Evolutionary conservation across 2,113 vertebrate genomes (phyloP), one percentile per base, ranked within the genome.

Genomic region (Ariopsis seemanni): DNA sequence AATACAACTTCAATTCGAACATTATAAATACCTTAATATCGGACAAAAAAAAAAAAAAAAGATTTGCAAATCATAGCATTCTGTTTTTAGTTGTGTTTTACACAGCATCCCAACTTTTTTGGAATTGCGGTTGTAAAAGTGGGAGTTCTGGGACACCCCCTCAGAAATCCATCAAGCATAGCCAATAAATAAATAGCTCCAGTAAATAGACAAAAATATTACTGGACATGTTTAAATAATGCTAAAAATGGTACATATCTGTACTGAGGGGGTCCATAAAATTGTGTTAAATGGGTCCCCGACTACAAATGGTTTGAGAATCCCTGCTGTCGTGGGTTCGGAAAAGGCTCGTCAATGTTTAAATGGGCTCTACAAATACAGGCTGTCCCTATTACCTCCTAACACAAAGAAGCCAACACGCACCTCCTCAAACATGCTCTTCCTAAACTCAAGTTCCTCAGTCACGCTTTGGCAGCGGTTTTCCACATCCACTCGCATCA

Each of bases 381-480:
- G 50, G 18, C 48, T 12, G 69, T 7, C 7, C 17, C 42, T 1
- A 48, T 74, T 74, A 53, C 48, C 48, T 7, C 52, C 50, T 17
- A 57, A 15, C 6, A 53, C 20, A 53, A 77, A 25, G 0, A 77
- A 57, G 27, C 4, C 1, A 22, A 72, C 20, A 57, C 85, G 52
- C 92, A 97, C 98, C 97, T 99, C 97, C 74, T 99, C 97, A 83
- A 98, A 99, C 91, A 99, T 96, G 88, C 90, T 97, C 94, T 97
- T 99, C 90, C 97, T 96, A 95, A 99, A 99, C 92, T 97, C 96
- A 34, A 99, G 95, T 52, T 99, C 98, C 88, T 99, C 98, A 52
- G 94, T 94, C 84, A 99, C 93, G 52, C 97, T 99, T 92, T 99
- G 98, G 87, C 96, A 98, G 52, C 97, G 97, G 91, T 99, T 99